These are phyloP conservation scores for Neodon shergylaensis DNA, from an alignment of 2,113 vertebrate genomes.

Conservation along the genomic window DNA sequence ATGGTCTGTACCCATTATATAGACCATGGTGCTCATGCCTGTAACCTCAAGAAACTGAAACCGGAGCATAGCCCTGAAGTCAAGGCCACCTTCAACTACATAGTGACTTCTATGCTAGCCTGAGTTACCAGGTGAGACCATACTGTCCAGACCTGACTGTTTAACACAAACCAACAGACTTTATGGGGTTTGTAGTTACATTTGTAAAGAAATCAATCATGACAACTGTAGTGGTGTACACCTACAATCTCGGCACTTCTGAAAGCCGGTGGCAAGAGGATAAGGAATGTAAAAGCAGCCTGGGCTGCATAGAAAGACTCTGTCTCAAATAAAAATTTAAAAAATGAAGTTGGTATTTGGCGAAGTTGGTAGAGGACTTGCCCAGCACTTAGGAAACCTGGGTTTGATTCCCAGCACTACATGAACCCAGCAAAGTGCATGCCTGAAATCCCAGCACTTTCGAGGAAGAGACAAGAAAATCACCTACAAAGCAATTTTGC, in stretches of 20 bases:
- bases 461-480: background rate
- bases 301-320: background rate
- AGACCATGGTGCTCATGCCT: background rate
- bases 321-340: background rate
- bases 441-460: background rate
- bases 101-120: background rate
- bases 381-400: background rate
- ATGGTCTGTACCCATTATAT: background rate
- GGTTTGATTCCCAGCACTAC: background rate
- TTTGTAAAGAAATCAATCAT: slow-evolving; percentile 2
- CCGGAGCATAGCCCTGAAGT: background rate
- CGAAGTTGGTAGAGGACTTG: background rate
- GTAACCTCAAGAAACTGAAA: background rate
- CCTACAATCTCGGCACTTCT: background rate
- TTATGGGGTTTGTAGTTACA: background rate
- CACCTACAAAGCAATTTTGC: background rate
- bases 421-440: background rate
- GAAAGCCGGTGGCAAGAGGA: background rate
- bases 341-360: background rate
- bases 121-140: background rate
- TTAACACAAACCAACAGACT: background rate
- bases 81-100: background rate
- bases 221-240: background rate
- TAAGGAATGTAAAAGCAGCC: background rate
- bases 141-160: background rate